These are phyloP conservation scores for Heliocidaris erythrogramma DNA, from an alignment of 35 echinoderm and acorn worm genomes.

Conservation along the genomic window DNA sequence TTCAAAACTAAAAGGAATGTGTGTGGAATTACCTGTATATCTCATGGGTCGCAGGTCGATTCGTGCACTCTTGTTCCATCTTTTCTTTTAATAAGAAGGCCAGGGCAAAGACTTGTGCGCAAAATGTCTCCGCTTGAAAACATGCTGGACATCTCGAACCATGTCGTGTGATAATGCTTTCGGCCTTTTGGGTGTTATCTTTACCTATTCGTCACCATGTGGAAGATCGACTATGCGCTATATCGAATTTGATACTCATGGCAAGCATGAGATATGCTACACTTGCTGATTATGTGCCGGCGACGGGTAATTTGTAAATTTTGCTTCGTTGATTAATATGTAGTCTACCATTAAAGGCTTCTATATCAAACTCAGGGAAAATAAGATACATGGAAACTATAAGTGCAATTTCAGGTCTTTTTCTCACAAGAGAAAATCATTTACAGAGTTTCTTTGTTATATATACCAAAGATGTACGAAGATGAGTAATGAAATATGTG, in stretches of 20 bases:
- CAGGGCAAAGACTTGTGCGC: neutral
- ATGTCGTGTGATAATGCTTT: neutral
- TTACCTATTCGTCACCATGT: neutral
- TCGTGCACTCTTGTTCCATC: neutral
- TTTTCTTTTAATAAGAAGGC: neutral
- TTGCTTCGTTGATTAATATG: slow-evolving; percentile 11
- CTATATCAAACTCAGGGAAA: too few relatives aligned
- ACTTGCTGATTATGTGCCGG: slow-evolving; percentile 7
- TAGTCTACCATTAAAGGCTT: neutral
- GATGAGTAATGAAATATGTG: too few relatives aligned
- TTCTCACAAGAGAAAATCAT: too few relatives aligned
- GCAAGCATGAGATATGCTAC: neutral
- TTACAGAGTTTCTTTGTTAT: too few relatives aligned
- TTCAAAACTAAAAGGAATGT: too few relatives aligned
- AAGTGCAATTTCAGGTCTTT: too few relatives aligned
- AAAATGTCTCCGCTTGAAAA: neutral
- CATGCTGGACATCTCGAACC: neutral
- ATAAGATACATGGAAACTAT: too few relatives aligned
- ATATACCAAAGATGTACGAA: too few relatives aligned
- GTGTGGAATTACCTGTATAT: too few relatives aligned
- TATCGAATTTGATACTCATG: neutral
- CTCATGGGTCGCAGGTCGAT: too few relatives aligned
- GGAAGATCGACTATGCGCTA: neutral
- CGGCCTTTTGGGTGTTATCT: neutral
- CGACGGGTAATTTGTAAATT: neutral